A percentile compares a stretch with the other conserved stretches of the same genome.
phyloP scores from a whole-genome alignment of 2,888 invertebrate species.

The Cordilura impudica region DNA sequence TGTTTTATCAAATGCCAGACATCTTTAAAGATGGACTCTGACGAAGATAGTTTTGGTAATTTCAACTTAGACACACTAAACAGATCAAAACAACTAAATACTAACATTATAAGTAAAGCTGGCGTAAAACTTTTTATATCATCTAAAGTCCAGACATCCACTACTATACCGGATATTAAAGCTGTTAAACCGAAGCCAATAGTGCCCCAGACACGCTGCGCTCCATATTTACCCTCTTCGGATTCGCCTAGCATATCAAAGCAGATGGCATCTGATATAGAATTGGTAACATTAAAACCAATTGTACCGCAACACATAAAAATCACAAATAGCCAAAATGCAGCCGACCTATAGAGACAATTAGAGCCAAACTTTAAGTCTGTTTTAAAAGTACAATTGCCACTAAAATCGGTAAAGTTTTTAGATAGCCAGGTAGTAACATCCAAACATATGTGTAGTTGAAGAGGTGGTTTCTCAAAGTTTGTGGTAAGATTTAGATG shows the following conservation, averaged over 20 bases:
- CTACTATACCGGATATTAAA: constrained; percentile 83
- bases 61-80: constrained; percentile 81
- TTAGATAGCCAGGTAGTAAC: background rate
- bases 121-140: constrained; percentile 83
- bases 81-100: constrained; percentile 83
- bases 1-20: constrained; percentile 82
- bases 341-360: constrained; percentile 80
- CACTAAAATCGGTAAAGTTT: constrained; percentile 19
- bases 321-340: constrained; percentile 87
- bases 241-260: constrained; percentile 89
- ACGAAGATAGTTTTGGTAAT: constrained; percentile 84
- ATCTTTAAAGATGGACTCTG: constrained; percentile 84
- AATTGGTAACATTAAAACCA: constrained; percentile 90
- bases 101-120: constrained; percentile 83
- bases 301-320: constrained; percentile 87
- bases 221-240: constrained; percentile 84
- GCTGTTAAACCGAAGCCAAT: constrained; percentile 88
- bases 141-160: constrained; percentile 82
- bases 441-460: constrained; percentile 51
- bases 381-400: constrained; percentile 62
- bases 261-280: constrained; percentile 93
- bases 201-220: constrained; percentile 90
- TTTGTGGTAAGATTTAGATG: constrained; percentile 31
- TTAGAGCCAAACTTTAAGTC: constrained; percentile 57
- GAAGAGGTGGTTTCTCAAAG: constrained; percentile 17